These are phyloP conservation scores for Lasioglossum marginatum DNA, from an alignment of 2,888 invertebrate species.

Conservation along the genomic window DNA sequence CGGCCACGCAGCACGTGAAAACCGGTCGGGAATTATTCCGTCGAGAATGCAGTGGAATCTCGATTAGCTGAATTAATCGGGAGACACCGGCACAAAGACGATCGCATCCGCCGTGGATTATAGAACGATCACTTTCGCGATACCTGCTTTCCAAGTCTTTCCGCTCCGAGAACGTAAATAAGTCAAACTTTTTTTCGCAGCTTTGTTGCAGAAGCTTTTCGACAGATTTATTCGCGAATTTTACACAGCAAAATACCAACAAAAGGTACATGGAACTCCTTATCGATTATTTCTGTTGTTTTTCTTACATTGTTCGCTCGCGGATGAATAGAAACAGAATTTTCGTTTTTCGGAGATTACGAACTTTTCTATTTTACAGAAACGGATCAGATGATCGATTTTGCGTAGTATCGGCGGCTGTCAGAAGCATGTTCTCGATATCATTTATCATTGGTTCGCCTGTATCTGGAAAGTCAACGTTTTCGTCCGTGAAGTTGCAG, in stretches of 20 bases:
- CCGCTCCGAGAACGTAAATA: neutral
- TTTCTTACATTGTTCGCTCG: neutral
- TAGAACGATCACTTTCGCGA: neutral
- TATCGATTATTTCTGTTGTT: neutral
- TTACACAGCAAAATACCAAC: neutral
- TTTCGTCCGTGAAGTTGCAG: neutral
- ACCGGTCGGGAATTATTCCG: conserved; percentile 59
- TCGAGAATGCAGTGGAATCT: conserved; percentile 20
- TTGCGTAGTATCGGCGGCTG: neutral
- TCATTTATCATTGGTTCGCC: neutral
- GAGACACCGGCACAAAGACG: neutral
- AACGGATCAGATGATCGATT: neutral
- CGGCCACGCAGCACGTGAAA: conserved; percentile 47
- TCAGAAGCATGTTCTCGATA: neutral
- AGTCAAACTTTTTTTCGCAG: neutral
- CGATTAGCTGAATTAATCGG: conserved; percentile 14
- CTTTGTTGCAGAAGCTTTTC: neutral
- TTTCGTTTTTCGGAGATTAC: neutral
- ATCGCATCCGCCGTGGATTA: neutral
- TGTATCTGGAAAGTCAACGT: neutral
- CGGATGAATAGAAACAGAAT: neutral
- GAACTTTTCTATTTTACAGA: neutral
- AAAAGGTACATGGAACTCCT: too few relatives aligned
- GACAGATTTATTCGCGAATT: neutral
- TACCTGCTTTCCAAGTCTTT: neutral